Conservation (phyloP, 1,140 invertebrate species). For the Eciton burchellii region DNA sequence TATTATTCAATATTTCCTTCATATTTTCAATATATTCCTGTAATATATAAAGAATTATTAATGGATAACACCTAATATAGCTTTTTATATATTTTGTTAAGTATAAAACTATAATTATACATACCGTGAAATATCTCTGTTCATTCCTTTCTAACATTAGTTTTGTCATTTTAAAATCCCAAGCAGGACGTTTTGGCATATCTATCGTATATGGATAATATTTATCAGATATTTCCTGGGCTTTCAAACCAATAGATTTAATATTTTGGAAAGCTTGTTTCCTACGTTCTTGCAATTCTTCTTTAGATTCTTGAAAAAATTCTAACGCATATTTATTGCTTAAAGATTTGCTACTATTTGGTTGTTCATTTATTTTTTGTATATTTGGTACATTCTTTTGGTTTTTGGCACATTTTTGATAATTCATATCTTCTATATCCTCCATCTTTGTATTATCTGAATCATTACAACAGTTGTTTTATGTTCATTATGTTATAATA, state of each 20-base stretch:
- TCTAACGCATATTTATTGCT: constrained; percentile 90
- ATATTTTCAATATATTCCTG: constrained; percentile 88
- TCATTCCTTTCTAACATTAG: constrained; percentile 91
- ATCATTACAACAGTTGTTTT: not conserved
- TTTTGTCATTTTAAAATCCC: constrained; percentile 91
- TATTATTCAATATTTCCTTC: constrained; percentile 83
- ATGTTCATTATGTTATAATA: no score
- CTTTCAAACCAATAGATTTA: constrained; percentile 85
- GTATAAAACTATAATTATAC: constrained; percentile 46
- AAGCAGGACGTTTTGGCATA: constrained; percentile 93
- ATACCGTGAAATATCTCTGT: constrained; percentile 91
- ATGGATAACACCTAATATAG: not conserved
- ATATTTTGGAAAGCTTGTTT: constrained; percentile 88
- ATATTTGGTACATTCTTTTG: no score
- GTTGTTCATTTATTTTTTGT: constrained; percentile 86
- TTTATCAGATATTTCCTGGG: constrained; percentile 90
- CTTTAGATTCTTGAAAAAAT: constrained; percentile 90
- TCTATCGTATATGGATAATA: constrained; percentile 91
- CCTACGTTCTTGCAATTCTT: constrained; percentile 89
- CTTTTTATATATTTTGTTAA: not conserved
- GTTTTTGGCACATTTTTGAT: no score
- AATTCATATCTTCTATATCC: no score
- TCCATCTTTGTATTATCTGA: not conserved
- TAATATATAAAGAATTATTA: constrained; percentile 70
- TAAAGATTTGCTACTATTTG: constrained; percentile 77